phyloP scores from a whole-genome alignment of 2,113 vertebrate genomes.

The Hassar affinis region DNA sequence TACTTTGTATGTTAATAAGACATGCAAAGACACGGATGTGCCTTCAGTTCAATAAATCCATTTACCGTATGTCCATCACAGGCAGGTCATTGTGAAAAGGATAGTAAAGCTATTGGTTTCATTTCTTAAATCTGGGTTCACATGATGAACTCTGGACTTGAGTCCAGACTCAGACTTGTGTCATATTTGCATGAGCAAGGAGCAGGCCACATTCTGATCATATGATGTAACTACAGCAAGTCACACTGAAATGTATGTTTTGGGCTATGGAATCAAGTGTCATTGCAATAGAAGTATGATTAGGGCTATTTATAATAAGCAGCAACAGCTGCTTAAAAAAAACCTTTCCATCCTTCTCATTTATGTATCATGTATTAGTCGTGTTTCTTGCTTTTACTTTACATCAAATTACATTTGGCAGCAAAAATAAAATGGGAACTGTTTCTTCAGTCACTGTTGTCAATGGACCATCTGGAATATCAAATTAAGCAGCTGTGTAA shows the following conservation, averaged over 20 bases:
- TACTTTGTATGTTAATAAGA: neutral
- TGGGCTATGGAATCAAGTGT: no score
- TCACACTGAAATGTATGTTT: no score
- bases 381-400: no score
- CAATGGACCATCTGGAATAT: neutral
- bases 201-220: neutral
- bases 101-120: neutral
- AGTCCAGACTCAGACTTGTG: neutral
- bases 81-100: neutral
- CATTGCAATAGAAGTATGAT: no score
- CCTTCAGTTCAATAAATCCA: neutral
- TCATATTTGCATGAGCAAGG: neutral
- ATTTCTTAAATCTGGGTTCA: neutral
- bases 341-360: neutral
- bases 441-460: neutral
- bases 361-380: neutral
- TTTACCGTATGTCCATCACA: no score
- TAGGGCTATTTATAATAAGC: no score
- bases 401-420: no score
- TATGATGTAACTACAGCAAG: no score
- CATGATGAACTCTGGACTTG: neutral
- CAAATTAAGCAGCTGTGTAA: neutral
- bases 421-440: neutral
- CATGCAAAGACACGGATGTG: neutral
- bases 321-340: no score